Conservation (phyloP, 2,113 vertebrate genomes). For the Corythoichthys intestinalis region DNA sequence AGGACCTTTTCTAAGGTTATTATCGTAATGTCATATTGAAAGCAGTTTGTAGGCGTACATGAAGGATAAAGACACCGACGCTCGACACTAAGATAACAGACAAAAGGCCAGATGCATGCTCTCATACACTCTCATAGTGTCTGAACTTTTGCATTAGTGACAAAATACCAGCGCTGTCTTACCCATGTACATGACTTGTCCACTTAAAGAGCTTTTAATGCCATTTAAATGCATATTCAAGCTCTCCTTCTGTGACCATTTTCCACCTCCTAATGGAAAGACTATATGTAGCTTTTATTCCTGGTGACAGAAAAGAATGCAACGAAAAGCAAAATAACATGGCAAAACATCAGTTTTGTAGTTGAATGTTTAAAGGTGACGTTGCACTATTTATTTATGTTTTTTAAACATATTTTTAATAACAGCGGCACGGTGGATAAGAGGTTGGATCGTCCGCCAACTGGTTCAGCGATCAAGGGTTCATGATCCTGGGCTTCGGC, state of each 20-base stretch:
- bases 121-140: not conserved
- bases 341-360: conserved; percentile 11
- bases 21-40: conserved; percentile 33
- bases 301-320: conserved; percentile 10
- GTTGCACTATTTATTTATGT: too few species aligned
- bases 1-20: conserved; percentile 45
- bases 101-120: conserved; percentile 8
- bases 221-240: conserved; percentile 17
- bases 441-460: too few species aligned
- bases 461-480: too few species aligned
- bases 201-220: conserved; percentile 18
- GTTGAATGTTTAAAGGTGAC: too few species aligned
- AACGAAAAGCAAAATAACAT: conserved; percentile 4
- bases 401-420: too few species aligned
- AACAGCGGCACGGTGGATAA: too few species aligned
- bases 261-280: conserved; percentile 14
- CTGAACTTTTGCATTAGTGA: conserved; percentile 16
- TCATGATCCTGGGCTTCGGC: too few species aligned
- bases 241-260: conserved; percentile 3
- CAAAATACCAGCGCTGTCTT: conserved; percentile 3
- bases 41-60: conserved; percentile 11
- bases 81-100: conserved; percentile 9
- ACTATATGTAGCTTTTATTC: not conserved
- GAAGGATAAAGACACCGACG: conserved; percentile 9
- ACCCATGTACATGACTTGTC: not conserved